Evolutionary conservation across 2,888 invertebrate species (phyloP).

Genomic region (Thymelicus acteon): DNA sequence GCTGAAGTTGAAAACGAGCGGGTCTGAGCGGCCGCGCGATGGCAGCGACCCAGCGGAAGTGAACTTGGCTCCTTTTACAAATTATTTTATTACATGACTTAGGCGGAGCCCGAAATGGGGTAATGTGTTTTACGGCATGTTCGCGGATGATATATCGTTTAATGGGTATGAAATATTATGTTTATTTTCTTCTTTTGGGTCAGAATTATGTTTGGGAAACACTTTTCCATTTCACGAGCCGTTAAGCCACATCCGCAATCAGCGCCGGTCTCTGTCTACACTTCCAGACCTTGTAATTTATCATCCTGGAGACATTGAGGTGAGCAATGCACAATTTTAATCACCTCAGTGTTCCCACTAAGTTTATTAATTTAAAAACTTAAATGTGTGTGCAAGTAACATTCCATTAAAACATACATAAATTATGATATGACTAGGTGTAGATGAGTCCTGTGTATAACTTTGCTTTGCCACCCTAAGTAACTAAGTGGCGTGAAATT

Average conservation of each 20-base stretch:
- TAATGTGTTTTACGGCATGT: constrained; percentile 21
- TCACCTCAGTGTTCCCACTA: neutral
- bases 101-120: constrained; percentile 22
- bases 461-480: no score
- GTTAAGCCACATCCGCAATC: neutral
- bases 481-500: no score
- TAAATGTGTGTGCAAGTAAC: no score
- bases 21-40: neutral
- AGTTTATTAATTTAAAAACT: no score
- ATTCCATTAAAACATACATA: no score
- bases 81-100: constrained; percentile 34
- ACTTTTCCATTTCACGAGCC: constrained; percentile 5
- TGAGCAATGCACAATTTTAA: neutral
- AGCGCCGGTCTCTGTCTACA: neutral
- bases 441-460: no score
- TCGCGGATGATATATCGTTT: constrained; percentile 28
- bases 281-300: neutral
- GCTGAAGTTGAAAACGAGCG: constrained; percentile 4
- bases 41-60: neutral
- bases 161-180: constrained; percentile 29
- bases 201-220: constrained; percentile 13
- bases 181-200: constrained; percentile 24
- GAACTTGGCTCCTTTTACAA: constrained; percentile 29
- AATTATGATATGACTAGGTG: no score
- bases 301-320: neutral